Base-by-base conservation (phyloP, 1,140 invertebrate genomes). In the silkworm (Bombyx mori) region DNA sequence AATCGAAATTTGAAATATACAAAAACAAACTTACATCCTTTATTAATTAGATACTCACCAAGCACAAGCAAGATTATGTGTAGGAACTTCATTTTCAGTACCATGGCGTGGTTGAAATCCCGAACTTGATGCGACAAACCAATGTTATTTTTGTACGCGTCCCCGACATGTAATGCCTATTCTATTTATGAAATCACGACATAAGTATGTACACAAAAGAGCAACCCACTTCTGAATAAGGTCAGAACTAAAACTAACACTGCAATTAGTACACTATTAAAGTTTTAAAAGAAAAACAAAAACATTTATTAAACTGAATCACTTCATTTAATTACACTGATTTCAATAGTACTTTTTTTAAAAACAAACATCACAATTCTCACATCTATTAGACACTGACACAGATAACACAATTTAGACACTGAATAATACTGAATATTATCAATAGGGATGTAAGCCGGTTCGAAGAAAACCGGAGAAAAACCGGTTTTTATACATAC, bases 61-160 rank as follows among this genome's bases (percentile, higher is more conserved):
- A 77, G 55, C 51, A 79, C 57, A 56, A 85, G 54, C n/a, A 81
- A 57, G 42, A 67, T 65, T 48, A 71, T 53, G 52, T 62, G 61
- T 54, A 78, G 57, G 58, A 64, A 48, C 58, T 69, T 63, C 57
- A 72, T 77, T 42, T 56, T 46, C 56, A 67, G 59, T 71, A 82
- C 82, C 61, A 63, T 72, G 68, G 65, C 72, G 67, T 63, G 68
- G 68, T 68, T 72, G 75, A 62, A 55, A 68, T 71, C 68, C 66
- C 67, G 60, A 74, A 72, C 62, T 63, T 67, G 66, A 76, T 67
- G 73, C 70, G 69, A 77, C 70, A 77, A 71, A 66, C 68, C 70
- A 75, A 79, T 83, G 83, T 84, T 86, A 86, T 86, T 86, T 86
- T 86, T 86, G 79, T 72, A 82, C 78, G 61, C 76, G 75, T 66